Evolutionary conservation across 1,140 invertebrate genomes (phyloP), one percentile per base, ranked within the genome.

Genomic region (Elymnias hypermnestra): DNA sequence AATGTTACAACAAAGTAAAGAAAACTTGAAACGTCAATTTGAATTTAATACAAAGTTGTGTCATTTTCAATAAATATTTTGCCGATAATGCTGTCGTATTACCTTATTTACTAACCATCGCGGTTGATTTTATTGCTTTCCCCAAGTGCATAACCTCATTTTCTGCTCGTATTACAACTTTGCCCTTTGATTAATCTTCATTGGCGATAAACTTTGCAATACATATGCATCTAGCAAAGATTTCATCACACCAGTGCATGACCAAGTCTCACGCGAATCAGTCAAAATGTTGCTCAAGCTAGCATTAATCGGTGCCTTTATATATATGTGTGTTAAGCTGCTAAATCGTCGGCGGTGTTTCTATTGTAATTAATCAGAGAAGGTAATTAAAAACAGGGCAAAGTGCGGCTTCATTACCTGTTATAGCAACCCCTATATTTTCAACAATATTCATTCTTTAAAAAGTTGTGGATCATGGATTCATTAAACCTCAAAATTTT

Each of bases 261-360:
- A 46, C 47, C 19, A 39, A 40, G 25, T 10, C 8, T 39, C 40
- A 47, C 7, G 28, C 19, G 4, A 39, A 37, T 9, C 60, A 55
- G 65, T 57, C 65, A 64, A 50, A 5, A 83, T 85, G 81, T 59
- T 84, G 33, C 57, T 84, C 0, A 84, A 84, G 49, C 40, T 84
- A 14, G 74, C 69, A 1, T 35, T 84, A 2, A 46, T 85, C 14
- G 76, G 78, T 47, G 70, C 58, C 22, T 41, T 85, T 7, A 56
- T 83, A 58, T 82, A 77, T 47, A 57, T 82, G 41, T 75, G 74
- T 62, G 63, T 79, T 9, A 83, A 84, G 53, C 45, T 83, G 35
- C 44, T 83, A 10, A 74, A 69, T 13, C 62, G 55, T 12, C 57
- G 63, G 9, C 63, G 50, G 42, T 74, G 67, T 51, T 63, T 54